These are phyloP conservation scores for Penaeus chinensis DNA, from an alignment of 1,140 invertebrate genomes.

Conservation along the genomic window DNA sequence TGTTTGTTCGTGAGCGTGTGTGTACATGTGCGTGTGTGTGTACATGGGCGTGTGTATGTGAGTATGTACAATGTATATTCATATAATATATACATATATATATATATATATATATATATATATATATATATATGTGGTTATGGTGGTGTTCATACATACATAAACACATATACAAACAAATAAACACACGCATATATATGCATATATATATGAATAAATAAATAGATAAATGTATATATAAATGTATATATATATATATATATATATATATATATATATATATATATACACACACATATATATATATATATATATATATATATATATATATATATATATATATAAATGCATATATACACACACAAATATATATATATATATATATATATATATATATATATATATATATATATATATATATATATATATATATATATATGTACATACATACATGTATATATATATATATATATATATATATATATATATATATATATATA, in stretches of 20 bases:
- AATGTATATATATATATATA: background rate
- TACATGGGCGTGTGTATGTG: too few species aligned
- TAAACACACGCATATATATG: background rate
- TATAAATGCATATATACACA: background rate
- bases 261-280: background rate
- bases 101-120: too few species aligned
- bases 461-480: background rate
- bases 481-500: background rate
- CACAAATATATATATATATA: background rate
- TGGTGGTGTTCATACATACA: background rate
- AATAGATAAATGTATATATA: background rate
- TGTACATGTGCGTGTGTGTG: too few species aligned
- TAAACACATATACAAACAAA: background rate
- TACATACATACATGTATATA: background rate
- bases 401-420: too few species aligned
- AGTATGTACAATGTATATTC: background rate
- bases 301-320: background rate
- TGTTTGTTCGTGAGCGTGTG: too few species aligned
- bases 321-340: background rate
- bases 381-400: background rate
- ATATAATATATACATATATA: background rate
- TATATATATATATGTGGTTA: background rate
- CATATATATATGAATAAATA: background rate
- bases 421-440: too few species aligned
- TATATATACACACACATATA: background rate